Percentiles rank a stretch among this genome's conserved stretches.
Conservation (phyloP, 2,888 invertebrate genomes). For the Apotomis turbidana region DNA sequence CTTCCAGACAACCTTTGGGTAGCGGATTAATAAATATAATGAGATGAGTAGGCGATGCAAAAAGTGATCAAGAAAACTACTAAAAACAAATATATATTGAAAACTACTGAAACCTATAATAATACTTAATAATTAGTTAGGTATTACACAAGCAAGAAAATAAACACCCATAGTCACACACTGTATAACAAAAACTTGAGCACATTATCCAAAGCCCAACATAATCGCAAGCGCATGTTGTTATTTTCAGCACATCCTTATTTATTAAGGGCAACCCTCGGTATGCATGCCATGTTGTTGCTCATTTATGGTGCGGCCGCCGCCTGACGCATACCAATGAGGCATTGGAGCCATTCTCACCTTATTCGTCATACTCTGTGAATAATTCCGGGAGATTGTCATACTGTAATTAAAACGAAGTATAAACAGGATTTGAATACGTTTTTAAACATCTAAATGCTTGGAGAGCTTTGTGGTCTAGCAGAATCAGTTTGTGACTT, state of each 20-base stretch:
- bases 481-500: background rate
- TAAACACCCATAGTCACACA: background rate
- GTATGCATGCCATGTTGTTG: constrained; percentile 44
- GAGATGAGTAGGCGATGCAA: too few species aligned
- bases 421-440: background rate
- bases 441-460: background rate
- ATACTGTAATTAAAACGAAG: constrained; percentile 14
- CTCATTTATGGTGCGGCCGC: constrained; percentile 65
- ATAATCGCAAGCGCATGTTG: constrained; percentile 3
- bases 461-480: background rate
- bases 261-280: constrained; percentile 11
- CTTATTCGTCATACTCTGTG: constrained; percentile 55
- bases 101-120: too few species aligned
- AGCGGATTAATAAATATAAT: too few species aligned
- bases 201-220: background rate
- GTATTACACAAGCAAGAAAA: too few species aligned
- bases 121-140: too few species aligned
- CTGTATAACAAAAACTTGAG: background rate
- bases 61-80: too few species aligned
- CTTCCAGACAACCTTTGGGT: too few species aligned
- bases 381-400: constrained; percentile 27
- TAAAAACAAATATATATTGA: too few species aligned
- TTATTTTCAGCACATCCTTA: constrained; percentile 26
- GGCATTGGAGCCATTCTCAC: constrained; percentile 55
- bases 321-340: constrained; percentile 64